Evolutionary conservation across 2,888 invertebrate genomes (phyloP), one percentile per base, ranked within the genome.

Genomic region (Chymomyza caudatula): DNA sequence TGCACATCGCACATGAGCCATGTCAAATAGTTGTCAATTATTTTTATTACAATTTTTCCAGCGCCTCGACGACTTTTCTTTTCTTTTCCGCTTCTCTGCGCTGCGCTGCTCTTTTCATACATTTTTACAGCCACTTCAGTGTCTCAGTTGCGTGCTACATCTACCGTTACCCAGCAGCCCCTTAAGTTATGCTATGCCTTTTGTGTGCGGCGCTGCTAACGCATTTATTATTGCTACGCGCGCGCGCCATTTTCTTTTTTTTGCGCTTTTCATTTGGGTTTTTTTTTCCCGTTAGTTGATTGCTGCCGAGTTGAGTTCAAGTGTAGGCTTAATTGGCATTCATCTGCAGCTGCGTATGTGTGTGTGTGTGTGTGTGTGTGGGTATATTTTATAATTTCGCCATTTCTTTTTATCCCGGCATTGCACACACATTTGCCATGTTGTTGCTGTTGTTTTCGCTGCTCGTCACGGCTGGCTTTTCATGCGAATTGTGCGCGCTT

Each of bases 11-110:
- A 81, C 86, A 78, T 86, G 85, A 82, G 86, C 78, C 86, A 82
- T 82, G 86, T 82, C 82, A 81, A 82, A 82, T 82, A 82, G 82
- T 82, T 86, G 82, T 82, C 82, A 82, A 86, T 82, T 82, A 82
- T 84, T 82, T 82, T 86, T 84, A 86, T 86, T 84, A 84, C 86
- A 78, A 83, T 81, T 86, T 85, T 56, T 15, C 20, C 8, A 19
- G n/a, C 60, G 61, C 60, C 68, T 67, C 59, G 69, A 52, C 65
- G 70, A 56, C 73, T 70, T 69, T 69, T 70, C 61, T 59, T 63
- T 69, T 67, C 62, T 69, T 73, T 73, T 73, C 76, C 19, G 42
- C 29, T 20, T 56, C 37, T 4, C 20, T 56, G 42, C 4, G 6
- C 47, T 23, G 47, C 22, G 11, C 22, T 47, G 44, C 15, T 49